Evolutionary conservation across 1,140 invertebrate species (phyloP), one percentile per base, ranked within the genome.

Genomic region (Euura lappo): DNA sequence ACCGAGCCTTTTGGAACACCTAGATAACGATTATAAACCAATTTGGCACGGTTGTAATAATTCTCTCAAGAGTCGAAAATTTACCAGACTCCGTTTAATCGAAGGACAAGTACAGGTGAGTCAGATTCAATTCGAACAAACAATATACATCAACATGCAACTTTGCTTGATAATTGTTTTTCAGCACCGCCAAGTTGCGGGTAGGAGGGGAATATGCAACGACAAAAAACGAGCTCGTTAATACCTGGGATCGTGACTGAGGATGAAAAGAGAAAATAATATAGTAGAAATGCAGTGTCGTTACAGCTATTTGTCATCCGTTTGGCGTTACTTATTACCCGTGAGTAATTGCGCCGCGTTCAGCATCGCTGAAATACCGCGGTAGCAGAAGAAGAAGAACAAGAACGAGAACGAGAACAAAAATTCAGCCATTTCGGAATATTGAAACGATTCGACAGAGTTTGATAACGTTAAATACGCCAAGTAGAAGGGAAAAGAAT

Each of bases 241-340:
- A 60, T 60, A n/a, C 8, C 13, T 8, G 8, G 51, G 51, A 60
- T 60, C 51, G 51, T n/a, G 51, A 60, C 28, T 28, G 28, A 28
- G 28, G 28, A 28, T 28, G 28, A 28, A 1, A 28, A 28, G 28
- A 28, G 28, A 28, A 11, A 11, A 51, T 6, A 11, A 51, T 6
- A 11, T 7, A 11, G 47, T 7, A 11, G 47, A 51, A 11, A 28
- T 28, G 28, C 28, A n/a, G 51, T 60, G 51, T 60, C 6, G 51
- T 60, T 60, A 60, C 13, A n/a, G 51, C 51, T 60, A 60, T 60
- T 60, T 60, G 51, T 60, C 51, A 60, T 60, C 13, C 51, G 51
- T 60, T 60, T 6, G 51, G 51, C 6, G 3, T 60, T 60, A 60
- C 51, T 60, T 60, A 60, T 60, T 60, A n/a, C 51, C 6, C 13